A percentile compares a stretch with the other conserved stretches of the same genome.
Evolutionary conservation across 2,888 invertebrate genomes (phyloP).

Genomic region (Rhagium mordax): DNA sequence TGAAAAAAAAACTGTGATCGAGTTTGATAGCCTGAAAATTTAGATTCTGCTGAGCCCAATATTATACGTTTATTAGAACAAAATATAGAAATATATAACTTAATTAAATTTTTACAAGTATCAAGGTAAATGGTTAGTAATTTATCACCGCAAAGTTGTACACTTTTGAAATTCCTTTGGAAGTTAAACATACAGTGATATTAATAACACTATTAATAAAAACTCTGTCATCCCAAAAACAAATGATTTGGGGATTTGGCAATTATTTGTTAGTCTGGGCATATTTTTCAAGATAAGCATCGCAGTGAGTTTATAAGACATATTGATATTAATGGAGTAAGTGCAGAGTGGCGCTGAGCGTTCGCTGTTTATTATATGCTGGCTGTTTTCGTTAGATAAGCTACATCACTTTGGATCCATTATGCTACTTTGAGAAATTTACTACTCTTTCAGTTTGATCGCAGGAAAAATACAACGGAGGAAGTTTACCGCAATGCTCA

Average conservation of each 20-base stretch:
- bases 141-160: no score
- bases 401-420: conserved; percentile 60
- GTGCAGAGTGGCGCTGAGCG: conserved; percentile 50
- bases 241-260: background rate
- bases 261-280: conserved; percentile 13
- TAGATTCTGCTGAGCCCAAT: no score
- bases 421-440: conserved; percentile 60
- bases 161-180: no score
- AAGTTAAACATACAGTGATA: background rate
- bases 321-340: conserved; percentile 57
- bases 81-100: no score
- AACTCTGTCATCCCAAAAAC: background rate
- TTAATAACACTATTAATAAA: background rate
- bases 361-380: conserved; percentile 58
- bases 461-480: background rate
- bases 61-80: no score
- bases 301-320: conserved; percentile 47
- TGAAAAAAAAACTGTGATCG: no score
- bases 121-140: no score
- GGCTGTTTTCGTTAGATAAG: conserved; percentile 62
- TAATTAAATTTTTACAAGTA: no score
- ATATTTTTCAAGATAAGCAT: conserved; percentile 43
- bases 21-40: no score
- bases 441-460: conserved; percentile 44
- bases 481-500: background rate